Evolutionary conservation across 2,888 invertebrate species (phyloP).

Genomic region (Ichneumoninae sp.): DNA sequence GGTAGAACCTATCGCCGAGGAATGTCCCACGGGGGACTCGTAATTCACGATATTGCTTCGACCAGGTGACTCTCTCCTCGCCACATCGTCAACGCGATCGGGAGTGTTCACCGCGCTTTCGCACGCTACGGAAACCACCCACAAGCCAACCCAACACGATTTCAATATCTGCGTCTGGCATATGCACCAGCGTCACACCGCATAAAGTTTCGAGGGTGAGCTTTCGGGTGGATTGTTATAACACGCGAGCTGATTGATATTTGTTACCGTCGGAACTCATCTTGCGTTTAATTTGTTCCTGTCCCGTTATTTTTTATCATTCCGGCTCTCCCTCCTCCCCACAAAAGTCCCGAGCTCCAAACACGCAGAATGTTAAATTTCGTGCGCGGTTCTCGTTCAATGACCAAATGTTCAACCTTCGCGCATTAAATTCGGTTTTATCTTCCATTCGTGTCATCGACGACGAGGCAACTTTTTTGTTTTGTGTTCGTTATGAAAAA

Average conservation of each 20-base stretch:
- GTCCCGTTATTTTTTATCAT: background rate
- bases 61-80: constrained; percentile 56
- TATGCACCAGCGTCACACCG: constrained; percentile 30
- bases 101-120: background rate
- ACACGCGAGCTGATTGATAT: constrained; percentile 67
- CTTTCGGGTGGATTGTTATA: constrained; percentile 54
- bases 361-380: constrained; percentile 4
- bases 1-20: constrained; percentile 69
- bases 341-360: background rate
- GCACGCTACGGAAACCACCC: background rate
- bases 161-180: constrained; percentile 35
- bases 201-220: constrained; percentile 35
- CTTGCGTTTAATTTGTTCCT: constrained; percentile 27
- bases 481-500: constrained; percentile 3
- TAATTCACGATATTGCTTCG: constrained; percentile 76
- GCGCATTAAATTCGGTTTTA: constrained; percentile 27
- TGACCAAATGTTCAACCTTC: constrained; percentile 2
- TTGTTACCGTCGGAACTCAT: constrained; percentile 52
- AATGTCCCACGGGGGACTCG: constrained; percentile 79
- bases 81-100: constrained; percentile 51
- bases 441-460: constrained; percentile 14
- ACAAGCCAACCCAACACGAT: constrained; percentile 26
- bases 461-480: background rate
- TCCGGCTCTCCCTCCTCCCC: background rate
- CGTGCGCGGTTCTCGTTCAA: background rate